Percentiles rank a stretch among this genome's conserved stretches.
phyloP scores from a whole-genome alignment of 2,797 vertebrate species.

The Kryptopterus vitreolus region DNA sequence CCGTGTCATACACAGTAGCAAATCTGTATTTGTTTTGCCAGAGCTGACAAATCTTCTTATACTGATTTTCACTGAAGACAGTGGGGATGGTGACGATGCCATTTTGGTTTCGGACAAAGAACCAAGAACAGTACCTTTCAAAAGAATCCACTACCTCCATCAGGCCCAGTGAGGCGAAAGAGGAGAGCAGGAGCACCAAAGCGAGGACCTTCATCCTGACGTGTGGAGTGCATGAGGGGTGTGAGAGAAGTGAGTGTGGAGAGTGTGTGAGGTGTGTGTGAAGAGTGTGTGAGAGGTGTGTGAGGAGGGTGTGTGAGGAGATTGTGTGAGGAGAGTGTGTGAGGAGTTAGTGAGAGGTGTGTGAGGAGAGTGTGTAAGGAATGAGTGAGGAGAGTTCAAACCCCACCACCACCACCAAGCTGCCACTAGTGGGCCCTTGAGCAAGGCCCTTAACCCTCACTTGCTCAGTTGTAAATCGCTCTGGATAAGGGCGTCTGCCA shows the following conservation, averaged over 20 bases:
- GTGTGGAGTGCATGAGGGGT: background rate
- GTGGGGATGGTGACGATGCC: background rate
- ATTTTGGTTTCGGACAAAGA: background rate
- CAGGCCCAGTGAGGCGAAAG: background rate
- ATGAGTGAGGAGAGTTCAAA: too few relatives aligned
- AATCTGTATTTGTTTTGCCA: background rate
- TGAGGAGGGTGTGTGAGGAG: too few relatives aligned
- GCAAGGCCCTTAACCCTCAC: too few relatives aligned
- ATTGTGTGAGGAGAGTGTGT: too few relatives aligned
- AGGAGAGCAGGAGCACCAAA: background rate
- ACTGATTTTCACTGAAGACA: background rate
- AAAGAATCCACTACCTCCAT: background rate
- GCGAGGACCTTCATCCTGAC: background rate
- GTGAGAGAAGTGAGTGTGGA: background rate
- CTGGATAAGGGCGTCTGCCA: too few relatives aligned
- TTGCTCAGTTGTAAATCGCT: too few relatives aligned
- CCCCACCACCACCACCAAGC: too few relatives aligned
- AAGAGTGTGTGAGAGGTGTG: background rate
- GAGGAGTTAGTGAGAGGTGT: too few relatives aligned
- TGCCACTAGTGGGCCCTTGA: too few relatives aligned
- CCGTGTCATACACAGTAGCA: constrained; percentile 4
- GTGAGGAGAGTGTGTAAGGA: too few relatives aligned
- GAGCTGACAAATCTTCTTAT: constrained; percentile 8
- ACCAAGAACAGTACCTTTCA: background rate
- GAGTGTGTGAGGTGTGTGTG: background rate